Evolutionary conservation across 2,797 vertebrate species (phyloP).

Genomic region (Spheniscus humboldti): DNA sequence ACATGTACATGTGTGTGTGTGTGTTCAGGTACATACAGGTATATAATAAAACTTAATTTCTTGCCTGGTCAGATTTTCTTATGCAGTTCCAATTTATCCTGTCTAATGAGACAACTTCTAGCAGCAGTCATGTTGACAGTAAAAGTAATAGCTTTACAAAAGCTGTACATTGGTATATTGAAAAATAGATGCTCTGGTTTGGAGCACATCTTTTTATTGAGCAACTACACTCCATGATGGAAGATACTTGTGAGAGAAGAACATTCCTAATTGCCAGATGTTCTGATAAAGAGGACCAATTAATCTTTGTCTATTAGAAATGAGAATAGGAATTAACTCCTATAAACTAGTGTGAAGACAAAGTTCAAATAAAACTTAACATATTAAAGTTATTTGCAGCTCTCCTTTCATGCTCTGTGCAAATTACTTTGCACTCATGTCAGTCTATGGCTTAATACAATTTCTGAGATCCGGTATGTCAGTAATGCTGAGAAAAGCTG

Average conservation of each 20-base stretch:
- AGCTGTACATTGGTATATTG: slow-evolving; percentile 64
- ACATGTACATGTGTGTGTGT: neutral
- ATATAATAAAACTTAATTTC: slow-evolving; percentile 9
- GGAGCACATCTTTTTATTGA: slow-evolving; percentile 75
- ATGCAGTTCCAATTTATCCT: slow-evolving; percentile 69
- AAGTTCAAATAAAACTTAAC: slow-evolving; percentile 69
- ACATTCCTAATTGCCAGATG: slow-evolving; percentile 71
- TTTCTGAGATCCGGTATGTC: neutral
- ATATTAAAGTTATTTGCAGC: slow-evolving; percentile 55
- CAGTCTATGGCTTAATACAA: slow-evolving; percentile 35
- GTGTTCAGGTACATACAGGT: neutral
- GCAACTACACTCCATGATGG: slow-evolving; percentile 56
- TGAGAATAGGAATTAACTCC: slow-evolving; percentile 64
- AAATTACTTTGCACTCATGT: slow-evolving; percentile 36
- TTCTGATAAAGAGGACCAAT: slow-evolving; percentile 74
- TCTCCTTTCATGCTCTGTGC: slow-evolving; percentile 1
- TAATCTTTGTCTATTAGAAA: slow-evolving; percentile 75
- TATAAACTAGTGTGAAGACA: slow-evolving; percentile 57
- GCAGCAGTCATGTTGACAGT: slow-evolving; percentile 69
- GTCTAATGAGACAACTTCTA: slow-evolving; percentile 75
- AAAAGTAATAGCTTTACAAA: slow-evolving; percentile 79
- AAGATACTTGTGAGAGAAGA: slow-evolving; percentile 71
- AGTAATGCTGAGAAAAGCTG: slow-evolving; percentile 35
- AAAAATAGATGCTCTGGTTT: slow-evolving; percentile 71
- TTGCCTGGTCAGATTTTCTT: slow-evolving; percentile 37